These are phyloP conservation scores for Drymonia ruficornis DNA, from an alignment of 2,888 invertebrate genomes.

Conservation along the genomic window DNA sequence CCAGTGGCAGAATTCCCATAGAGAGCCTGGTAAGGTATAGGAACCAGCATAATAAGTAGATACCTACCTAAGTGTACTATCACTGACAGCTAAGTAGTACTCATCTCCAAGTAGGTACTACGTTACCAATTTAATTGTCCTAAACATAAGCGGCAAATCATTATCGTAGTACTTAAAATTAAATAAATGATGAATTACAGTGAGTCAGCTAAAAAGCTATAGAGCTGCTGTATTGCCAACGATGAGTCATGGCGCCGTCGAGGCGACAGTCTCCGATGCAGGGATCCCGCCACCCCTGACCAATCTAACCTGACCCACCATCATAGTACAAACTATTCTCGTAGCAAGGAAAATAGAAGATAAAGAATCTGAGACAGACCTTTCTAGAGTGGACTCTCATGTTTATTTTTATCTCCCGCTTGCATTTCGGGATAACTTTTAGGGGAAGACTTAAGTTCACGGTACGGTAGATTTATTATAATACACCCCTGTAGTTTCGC, in stretches of 20 bases:
- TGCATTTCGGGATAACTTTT: conserved; percentile 43
- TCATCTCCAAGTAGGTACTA: conserved; percentile 13
- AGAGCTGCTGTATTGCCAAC: conserved; percentile 57
- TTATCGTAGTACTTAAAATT: conserved; percentile 9
- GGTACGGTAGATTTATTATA: conserved; percentile 30
- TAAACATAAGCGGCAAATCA: conserved; percentile 7
- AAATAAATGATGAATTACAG: conserved; percentile 51
- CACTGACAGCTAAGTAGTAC: no score
- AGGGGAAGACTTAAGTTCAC: conserved; percentile 35
- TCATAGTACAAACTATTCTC: conserved; percentile 24
- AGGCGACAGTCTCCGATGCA: conserved; percentile 49
- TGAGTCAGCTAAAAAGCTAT: conserved; percentile 58
- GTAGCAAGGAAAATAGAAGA: conserved; percentile 18
- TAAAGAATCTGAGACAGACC: conserved; percentile 27
- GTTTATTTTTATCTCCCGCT: conserved; percentile 48
- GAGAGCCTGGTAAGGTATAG: no score
- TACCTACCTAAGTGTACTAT: no score
- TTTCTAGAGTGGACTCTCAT: conserved; percentile 30
- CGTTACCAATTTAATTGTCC: conserved; percentile 17
- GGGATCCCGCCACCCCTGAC: conserved; percentile 44
- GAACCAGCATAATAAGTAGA: no score
- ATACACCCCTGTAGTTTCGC: conserved; percentile 19
- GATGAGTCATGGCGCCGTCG: conserved; percentile 66
- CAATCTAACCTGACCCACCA: conserved; percentile 35
- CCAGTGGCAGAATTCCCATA: no score